Conservation (phyloP, 1,140 invertebrate genomes). For the Dolichoris vasculosae region DNA sequence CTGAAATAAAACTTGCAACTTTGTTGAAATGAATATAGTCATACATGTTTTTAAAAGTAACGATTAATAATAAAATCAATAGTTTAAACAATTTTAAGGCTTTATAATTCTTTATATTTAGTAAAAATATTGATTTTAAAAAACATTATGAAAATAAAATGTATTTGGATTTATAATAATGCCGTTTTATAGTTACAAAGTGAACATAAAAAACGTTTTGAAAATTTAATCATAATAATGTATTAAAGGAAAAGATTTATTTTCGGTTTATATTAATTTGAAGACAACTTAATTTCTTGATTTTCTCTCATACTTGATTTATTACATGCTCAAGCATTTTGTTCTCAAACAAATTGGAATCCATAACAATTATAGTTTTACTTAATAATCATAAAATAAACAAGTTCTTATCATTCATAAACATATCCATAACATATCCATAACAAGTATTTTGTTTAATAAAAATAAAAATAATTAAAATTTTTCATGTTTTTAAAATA, state of each 20-base stretch:
- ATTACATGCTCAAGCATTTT: too few relatives aligned
- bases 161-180: background rate
- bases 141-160: background rate
- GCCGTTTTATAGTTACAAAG: background rate
- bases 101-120: background rate
- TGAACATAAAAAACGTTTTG: background rate
- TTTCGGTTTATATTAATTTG: too few relatives aligned
- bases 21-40: background rate
- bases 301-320: too few relatives aligned
- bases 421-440: too few relatives aligned
- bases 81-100: background rate
- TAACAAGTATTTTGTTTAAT: too few relatives aligned
- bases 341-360: too few relatives aligned
- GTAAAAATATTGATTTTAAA: background rate
- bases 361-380: too few relatives aligned
- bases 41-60: background rate
- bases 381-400: too few relatives aligned
- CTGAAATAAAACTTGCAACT: background rate
- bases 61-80: background rate
- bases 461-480: too few relatives aligned
- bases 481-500: too few relatives aligned
- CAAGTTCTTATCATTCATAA: too few relatives aligned
- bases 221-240: background rate
- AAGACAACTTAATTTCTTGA: too few relatives aligned
- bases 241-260: background rate